Evolutionary conservation across 1,140 invertebrate species (phyloP).

Genomic region (Musca domestica): DNA sequence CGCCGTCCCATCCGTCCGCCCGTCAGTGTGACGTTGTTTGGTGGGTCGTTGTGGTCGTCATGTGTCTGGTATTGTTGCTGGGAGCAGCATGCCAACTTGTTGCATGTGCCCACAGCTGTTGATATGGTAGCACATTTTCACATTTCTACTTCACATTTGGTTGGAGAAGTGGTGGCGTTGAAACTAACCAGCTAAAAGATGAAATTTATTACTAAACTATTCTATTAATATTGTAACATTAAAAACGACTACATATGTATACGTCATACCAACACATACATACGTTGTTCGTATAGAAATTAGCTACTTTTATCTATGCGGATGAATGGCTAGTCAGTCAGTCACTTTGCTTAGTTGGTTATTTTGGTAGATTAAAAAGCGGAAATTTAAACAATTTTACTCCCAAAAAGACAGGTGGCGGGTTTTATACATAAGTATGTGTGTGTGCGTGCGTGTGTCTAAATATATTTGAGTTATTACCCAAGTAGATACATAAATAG

Average conservation of each 20-base stretch:
- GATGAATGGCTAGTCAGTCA: too few relatives aligned
- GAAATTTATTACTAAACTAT: conserved; percentile 18
- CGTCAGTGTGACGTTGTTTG: not conserved
- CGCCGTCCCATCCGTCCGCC: not conserved
- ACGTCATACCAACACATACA: not conserved
- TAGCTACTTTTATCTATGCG: not conserved
- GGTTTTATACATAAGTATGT: not conserved
- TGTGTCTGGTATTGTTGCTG: not conserved
- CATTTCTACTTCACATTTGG: not conserved
- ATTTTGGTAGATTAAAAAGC: too few relatives aligned
- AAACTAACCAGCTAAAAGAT: not conserved
- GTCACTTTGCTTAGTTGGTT: too few relatives aligned
- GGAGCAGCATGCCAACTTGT: conserved; percentile 1
- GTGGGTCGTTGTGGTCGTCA: conserved; percentile 1
- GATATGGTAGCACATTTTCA: not conserved
- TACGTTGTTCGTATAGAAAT: not conserved
- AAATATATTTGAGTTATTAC: not conserved
- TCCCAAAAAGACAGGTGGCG: not conserved
- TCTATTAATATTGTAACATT: conserved; percentile 4
- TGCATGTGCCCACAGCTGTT: conserved; percentile 14
- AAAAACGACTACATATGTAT: not conserved
- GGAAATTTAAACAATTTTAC: conserved; percentile 15
- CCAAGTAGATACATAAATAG: not conserved
- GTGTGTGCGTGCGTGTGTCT: too few relatives aligned
- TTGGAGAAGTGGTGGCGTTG: not conserved